Conservation (phyloP, 2,797 vertebrate species). For the Emys orbicularis region DNA sequence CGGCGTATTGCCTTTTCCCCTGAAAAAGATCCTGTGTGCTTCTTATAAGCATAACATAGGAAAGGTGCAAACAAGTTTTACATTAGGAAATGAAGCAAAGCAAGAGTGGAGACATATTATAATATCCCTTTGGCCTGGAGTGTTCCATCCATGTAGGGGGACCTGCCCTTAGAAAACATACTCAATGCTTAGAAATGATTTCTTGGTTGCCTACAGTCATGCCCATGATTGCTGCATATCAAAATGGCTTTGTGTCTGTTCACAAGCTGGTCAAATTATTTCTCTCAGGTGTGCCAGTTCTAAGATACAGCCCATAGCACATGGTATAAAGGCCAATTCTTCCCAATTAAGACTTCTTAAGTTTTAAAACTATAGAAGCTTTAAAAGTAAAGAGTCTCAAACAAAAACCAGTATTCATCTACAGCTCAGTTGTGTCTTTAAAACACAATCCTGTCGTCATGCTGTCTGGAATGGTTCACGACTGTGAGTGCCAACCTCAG, state of each 20-base stretch:
- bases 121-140: background rate
- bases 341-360: background rate
- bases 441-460: background rate
- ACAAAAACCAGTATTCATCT: background rate
- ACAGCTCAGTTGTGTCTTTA: background rate
- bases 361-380: background rate
- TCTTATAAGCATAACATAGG: background rate
- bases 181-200: background rate
- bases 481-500: no score
- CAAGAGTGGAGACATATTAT: background rate
- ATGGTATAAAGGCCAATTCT: background rate
- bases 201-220: background rate
- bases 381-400: background rate
- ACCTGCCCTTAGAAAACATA: background rate
- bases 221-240: background rate
- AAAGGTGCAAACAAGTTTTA: background rate
- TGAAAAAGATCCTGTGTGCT: no score
- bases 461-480: no score
- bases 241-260: background rate
- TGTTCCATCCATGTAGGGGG: background rate
- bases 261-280: background rate
- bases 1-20: no score
- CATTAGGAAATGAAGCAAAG: background rate
- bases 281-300: background rate
- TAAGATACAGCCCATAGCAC: background rate